Evolutionary conservation across 2,888 invertebrate species (phyloP).

Genomic region (Hirudinaria manillensis): DNA sequence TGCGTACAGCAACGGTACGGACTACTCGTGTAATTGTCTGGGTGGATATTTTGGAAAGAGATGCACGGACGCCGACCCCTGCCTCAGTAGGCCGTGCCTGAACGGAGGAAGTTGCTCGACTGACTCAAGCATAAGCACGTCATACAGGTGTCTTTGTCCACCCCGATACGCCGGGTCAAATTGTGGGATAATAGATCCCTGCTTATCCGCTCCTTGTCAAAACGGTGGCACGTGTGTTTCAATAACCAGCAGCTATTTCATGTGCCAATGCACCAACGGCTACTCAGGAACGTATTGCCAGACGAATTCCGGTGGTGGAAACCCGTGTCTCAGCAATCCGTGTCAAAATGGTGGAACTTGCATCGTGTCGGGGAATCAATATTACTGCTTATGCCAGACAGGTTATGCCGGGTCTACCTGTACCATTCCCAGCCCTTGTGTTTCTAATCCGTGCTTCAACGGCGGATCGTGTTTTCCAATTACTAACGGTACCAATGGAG

Average conservation of each 20-base stretch:
- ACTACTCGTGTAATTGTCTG: conserved; percentile 30
- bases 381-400: neutral
- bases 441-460: conserved; percentile 42
- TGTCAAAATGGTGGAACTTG: conserved; percentile 43
- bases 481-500: neutral
- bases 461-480: conserved; percentile 41
- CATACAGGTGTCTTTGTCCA: conserved; percentile 15
- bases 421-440: conserved; percentile 42
- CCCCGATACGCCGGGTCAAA: neutral
- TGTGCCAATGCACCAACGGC: conserved; percentile 24
- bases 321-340: conserved; percentile 40
- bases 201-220: conserved; percentile 16
- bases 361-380: conserved; percentile 25
- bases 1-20: neutral
- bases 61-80: conserved; percentile 38
- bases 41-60: conserved; percentile 34
- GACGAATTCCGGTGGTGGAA: conserved; percentile 31
- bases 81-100: conserved; percentile 33
- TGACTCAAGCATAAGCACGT: conserved; percentile 20
- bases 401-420: conserved; percentile 41
- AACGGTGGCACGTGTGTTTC: conserved; percentile 31
- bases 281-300: conserved; percentile 32
- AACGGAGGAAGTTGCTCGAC: neutral
- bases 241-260: neutral
- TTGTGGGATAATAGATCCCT: conserved; percentile 36